Base-by-base conservation (phyloP, 2,888 invertebrate species). In the Apodemia zela region DNA sequence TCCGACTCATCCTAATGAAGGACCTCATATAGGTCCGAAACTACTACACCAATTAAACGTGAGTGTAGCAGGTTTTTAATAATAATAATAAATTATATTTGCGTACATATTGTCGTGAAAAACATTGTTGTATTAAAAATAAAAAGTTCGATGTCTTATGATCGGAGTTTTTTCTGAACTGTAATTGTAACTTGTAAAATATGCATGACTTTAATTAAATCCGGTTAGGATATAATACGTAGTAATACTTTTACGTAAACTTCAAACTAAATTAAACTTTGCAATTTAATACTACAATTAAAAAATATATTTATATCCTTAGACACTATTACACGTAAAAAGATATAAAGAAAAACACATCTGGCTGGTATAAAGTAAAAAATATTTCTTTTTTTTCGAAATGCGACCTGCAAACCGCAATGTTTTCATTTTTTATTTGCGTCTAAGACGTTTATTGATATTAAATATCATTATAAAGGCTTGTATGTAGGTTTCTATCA, bases 401-500 rank as follows among this genome's bases (percentile, higher is more conserved):
- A 62, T 42, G 57, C 45, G 62, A 62, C 62, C 59, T 58, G 62
- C 42, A 59, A 13, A 47, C 58, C 59, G 62, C 54, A 54, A 21
- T 18, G 49, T 49, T 6, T 25, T 21, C 54, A 54, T 54, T 54
- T 54, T 54, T 54, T 54, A 54, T 54, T 21, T 21, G 15, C 25
- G 15, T 54, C 25, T 54, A 21, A 54, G 54, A 54, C 54, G 54
- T 54, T 21, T 54, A 54, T 54, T 54, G 54, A 15, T 51, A 51
- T 51, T 51, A 51, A 51, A 51, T 51, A 51, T 51, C 51, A 51
- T 13, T 51, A 21, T 47, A 47, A 18, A 21, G 21, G 11, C 51
- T 18, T 51, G 51, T 51, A 47, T n/a, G 47, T 3, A 21, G 18
- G 8, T 51, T 51, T 51, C 51, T 51, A 21, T 18, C 38, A 38